Conservation (phyloP, 2,113 vertebrate genomes). For the Ptyas mucosa region DNA sequence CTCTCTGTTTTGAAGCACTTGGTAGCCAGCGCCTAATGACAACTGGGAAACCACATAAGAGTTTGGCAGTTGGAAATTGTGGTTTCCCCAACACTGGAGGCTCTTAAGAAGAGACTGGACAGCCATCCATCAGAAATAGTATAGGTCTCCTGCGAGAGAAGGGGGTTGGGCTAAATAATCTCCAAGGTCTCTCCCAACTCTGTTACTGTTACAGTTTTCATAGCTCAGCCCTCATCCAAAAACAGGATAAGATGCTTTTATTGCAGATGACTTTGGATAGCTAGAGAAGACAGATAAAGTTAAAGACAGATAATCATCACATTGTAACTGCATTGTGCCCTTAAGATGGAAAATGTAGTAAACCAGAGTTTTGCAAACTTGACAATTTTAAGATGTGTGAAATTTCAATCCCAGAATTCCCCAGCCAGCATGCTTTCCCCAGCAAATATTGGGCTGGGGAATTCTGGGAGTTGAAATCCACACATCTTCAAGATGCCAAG, state of each 20-base stretch:
- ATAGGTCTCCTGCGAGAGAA: background rate
- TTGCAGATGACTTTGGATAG: background rate
- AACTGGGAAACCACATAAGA: background rate
- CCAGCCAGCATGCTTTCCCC: background rate
- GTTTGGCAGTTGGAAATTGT: background rate
- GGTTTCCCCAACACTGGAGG: background rate
- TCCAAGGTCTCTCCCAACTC: background rate
- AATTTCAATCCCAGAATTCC: background rate
- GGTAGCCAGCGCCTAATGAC: background rate
- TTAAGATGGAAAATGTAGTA: background rate
- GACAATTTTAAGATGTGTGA: background rate
- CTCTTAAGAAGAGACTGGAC: background rate
- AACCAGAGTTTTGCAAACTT: background rate
- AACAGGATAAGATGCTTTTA: background rate
- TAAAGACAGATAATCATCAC: background rate
- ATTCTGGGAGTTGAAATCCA: background rate
- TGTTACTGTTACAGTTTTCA: background rate
- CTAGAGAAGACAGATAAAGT: background rate
- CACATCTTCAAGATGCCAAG: background rate
- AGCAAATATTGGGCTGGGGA: background rate
- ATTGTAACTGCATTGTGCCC: background rate
- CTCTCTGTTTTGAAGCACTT: background rate
- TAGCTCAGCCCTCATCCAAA: background rate
- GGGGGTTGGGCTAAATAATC: background rate
- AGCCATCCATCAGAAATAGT: background rate